These are phyloP conservation scores for Netelia virgata DNA, from an alignment of 2,888 invertebrate species.

Conservation along the genomic window DNA sequence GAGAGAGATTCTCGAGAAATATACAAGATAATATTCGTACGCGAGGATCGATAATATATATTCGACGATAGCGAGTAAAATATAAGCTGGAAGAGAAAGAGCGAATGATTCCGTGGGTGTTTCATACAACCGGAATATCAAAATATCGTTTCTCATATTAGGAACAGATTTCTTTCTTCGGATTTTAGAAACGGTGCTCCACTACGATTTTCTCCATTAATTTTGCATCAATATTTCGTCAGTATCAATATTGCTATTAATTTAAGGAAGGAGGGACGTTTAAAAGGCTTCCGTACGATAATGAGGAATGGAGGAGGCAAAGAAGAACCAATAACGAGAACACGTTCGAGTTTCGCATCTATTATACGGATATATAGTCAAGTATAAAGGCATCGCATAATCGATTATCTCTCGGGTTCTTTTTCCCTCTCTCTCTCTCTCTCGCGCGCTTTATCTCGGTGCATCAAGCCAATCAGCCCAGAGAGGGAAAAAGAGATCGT, in stretches of 20 bases:
- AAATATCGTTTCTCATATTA: not conserved
- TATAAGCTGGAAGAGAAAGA: not conserved
- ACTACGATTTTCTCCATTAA: not conserved
- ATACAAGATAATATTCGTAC: conserved; percentile 33
- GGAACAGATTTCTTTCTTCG: not conserved
- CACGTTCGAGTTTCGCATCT: conserved; percentile 44
- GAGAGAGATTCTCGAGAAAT: conserved; percentile 21
- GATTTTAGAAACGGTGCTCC: not conserved
- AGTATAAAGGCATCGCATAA: conserved; percentile 2
- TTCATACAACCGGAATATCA: conserved; percentile 16
- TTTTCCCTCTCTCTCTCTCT: conserved; percentile 7
- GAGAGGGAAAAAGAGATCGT: conserved; percentile 55
- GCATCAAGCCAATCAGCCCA: conserved; percentile 32
- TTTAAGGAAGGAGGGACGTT: not conserved
- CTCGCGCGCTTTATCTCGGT: conserved; percentile 19
- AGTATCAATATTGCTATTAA: not conserved
- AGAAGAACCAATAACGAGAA: not conserved
- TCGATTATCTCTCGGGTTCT: conserved; percentile 24
- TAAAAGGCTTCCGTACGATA: not conserved
- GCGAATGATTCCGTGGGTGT: conserved; percentile 7
- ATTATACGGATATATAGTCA: conserved; percentile 31
- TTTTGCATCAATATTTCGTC: not conserved
- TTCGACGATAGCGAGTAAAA: conserved; percentile 18
- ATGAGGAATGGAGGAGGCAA: not conserved
- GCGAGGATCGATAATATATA: conserved; percentile 38